These are phyloP conservation scores for Galeruca laticollis DNA, from an alignment of 2,888 invertebrate species.

Conservation along the genomic window DNA sequence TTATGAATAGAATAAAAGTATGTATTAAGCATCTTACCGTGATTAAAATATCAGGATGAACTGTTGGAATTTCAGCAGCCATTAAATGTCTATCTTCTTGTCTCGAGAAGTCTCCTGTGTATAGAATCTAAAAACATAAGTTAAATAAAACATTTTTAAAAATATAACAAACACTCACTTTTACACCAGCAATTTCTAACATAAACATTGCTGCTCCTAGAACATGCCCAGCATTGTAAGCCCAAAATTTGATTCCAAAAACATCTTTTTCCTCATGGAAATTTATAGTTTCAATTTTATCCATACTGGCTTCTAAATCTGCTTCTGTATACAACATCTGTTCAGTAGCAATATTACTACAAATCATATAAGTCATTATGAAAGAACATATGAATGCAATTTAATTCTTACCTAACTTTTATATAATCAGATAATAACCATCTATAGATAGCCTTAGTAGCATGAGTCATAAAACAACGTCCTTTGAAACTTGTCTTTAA, in stretches of 20 bases:
- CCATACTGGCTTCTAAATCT: slow-evolving; percentile 97
- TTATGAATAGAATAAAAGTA: background rate
- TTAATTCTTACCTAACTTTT: slow-evolving; percentile 76
- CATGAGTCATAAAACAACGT: slow-evolving; percentile 99
- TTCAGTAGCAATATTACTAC: slow-evolving; percentile 95
- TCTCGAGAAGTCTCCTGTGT: slow-evolving; percentile 98
- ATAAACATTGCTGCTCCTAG: slow-evolving; percentile 99
- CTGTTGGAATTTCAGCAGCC: slow-evolving; percentile 98
- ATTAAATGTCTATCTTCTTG: slow-evolving; percentile 99
- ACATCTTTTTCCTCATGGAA: slow-evolving; percentile 99
- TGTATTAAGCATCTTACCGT: slow-evolving; percentile 66
- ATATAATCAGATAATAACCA: slow-evolving; percentile 99
- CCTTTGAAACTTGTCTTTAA: slow-evolving; percentile 98
- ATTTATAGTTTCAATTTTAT: slow-evolving; percentile 97
- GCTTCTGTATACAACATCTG: slow-evolving; percentile 98
- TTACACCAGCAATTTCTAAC: slow-evolving; percentile 99
- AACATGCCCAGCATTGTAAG: slow-evolving; percentile 99
- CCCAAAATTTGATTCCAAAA: slow-evolving; percentile 97
- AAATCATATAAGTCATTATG: slow-evolving; percentile 39
- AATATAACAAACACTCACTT: slow-evolving; percentile 41
- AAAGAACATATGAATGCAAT: background rate
- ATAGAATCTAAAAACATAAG: slow-evolving; percentile 74
- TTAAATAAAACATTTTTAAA: slow-evolving; percentile 10
- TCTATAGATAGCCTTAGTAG: slow-evolving; percentile 98
- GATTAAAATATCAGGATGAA: slow-evolving; percentile 96